These are phyloP conservation scores for Ennomos quercinarius DNA, from an alignment of 2,888 invertebrate species.

Conservation along the genomic window DNA sequence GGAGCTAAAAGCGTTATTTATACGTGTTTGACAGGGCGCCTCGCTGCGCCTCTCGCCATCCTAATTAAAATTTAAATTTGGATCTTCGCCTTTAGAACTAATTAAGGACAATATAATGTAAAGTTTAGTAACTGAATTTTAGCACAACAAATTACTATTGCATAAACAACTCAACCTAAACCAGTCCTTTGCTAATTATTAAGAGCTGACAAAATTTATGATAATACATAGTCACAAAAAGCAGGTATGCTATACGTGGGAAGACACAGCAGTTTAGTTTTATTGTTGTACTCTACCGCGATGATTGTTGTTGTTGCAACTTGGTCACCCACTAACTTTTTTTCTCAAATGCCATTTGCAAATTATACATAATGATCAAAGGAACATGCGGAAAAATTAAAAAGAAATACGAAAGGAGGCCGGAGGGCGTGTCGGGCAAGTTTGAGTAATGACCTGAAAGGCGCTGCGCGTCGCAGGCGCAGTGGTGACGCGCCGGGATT, in stretches of 20 bases:
- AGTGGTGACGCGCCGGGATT: slow-evolving; percentile 70
- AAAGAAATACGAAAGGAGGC: slow-evolving; percentile 41
- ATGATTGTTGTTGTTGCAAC: not conserved
- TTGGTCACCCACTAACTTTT: not conserved
- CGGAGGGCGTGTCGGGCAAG: slow-evolving; percentile 58
- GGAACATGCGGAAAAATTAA: slow-evolving; percentile 33
- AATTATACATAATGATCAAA: slow-evolving; percentile 31
- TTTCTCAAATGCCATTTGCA: slow-evolving; percentile 15
- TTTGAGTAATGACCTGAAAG: slow-evolving; percentile 64
- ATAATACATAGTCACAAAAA: slow-evolving; percentile 18
- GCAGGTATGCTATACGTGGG: slow-evolving; percentile 33
- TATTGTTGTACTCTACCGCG: slow-evolving; percentile 19
- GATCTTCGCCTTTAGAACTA: slow-evolving; percentile 56
- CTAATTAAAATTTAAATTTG: slow-evolving; percentile 77
- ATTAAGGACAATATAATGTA: slow-evolving; percentile 47
- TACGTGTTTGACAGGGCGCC: slow-evolving; percentile 65
- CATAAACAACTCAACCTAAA: slow-evolving; percentile 34
- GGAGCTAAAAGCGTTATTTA: slow-evolving; percentile 68
- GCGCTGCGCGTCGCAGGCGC: slow-evolving; percentile 49
- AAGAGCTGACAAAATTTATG: slow-evolving; percentile 29
- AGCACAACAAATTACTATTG: slow-evolving; percentile 35
- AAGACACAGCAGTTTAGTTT: slow-evolving; percentile 32
- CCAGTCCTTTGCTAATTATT: slow-evolving; percentile 29
- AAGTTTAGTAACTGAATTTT: slow-evolving; percentile 19
- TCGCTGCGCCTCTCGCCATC: slow-evolving; percentile 58